Percentiles rank a stretch among this genome's conserved stretches.
Conservation (phyloP, 2,888 invertebrate genomes). For the Phrixothrix hirtus region DNA sequence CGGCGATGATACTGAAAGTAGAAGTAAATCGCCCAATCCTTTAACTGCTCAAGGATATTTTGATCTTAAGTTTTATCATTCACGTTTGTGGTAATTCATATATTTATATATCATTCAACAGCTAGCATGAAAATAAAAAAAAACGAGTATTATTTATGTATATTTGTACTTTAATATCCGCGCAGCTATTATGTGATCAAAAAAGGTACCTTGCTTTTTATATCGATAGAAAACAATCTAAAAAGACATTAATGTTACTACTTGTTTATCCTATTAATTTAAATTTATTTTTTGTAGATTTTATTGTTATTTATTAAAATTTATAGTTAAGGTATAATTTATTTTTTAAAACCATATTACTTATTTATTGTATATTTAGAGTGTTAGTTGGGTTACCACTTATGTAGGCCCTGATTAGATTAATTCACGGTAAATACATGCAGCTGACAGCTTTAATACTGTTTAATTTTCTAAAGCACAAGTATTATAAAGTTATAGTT, state of each 20-base stretch:
- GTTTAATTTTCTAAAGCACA: slow-evolving; percentile 1
- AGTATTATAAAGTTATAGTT: not conserved
- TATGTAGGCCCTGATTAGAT: slow-evolving; percentile 18
- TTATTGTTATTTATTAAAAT: slow-evolving; percentile 27
- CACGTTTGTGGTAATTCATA: slow-evolving; percentile 70
- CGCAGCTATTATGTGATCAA: slow-evolving; percentile 29
- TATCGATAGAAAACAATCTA: slow-evolving; percentile 9
- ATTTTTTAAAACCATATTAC: slow-evolving; percentile 10
- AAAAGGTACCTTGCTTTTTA: slow-evolving; percentile 34
- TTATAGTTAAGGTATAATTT: slow-evolving; percentile 14
- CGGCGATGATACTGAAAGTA: slow-evolving; percentile 42
- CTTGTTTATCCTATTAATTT: slow-evolving; percentile 28
- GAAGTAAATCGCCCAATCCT: slow-evolving; percentile 52
- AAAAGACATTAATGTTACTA: slow-evolving; percentile 29
- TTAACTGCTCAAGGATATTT: slow-evolving; percentile 69
- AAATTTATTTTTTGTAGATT: slow-evolving; percentile 19
- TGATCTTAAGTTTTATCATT: slow-evolving; percentile 78
- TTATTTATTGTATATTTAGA: slow-evolving; percentile 8
- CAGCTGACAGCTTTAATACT: slow-evolving; percentile 37
- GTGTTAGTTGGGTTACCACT: slow-evolving; percentile 29
- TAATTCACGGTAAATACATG: slow-evolving; percentile 8
- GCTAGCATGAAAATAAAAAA: not conserved
- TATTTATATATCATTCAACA: slow-evolving; percentile 1
- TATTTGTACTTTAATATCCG: slow-evolving; percentile 17
- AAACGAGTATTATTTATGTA: slow-evolving; percentile 1